Base-by-base conservation (phyloP, 1,140 invertebrate genomes). In the Drosophila sucinea region DNA sequence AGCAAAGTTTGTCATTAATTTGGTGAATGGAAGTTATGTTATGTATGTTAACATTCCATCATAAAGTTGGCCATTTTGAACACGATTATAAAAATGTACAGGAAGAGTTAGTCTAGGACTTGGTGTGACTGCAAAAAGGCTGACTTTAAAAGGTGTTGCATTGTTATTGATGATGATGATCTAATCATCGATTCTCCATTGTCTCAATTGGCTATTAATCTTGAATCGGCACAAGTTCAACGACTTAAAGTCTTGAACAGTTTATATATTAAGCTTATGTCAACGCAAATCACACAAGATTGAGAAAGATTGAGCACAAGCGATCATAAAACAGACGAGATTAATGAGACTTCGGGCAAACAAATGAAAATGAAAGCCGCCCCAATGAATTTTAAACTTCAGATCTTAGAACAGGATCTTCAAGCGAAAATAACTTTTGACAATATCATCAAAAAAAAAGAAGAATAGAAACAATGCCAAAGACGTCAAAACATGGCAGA, bases 401-500 rank as follows among this genome's bases (percentile, higher is more conserved):
- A 38, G 11, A 11, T 38, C 35, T 51, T 27, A 77, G 70, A 85
- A 86, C 82, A 85, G 81, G 81, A 85, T 86, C 62, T 87, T 55
- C 66, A 23, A 54, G 60, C 75, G 79, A 76, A 82, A 79, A 77
- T 87, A 79, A 82, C 86, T 51, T 51, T 27, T 51, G 23, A 79
- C 65, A 76, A 76, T 70, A 71, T 87, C 81, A 78, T 67, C 73
- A 67, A 70, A 73, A 6, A 8, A 35, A 4, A 8, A 35, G 7
- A 8, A 35, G 33, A 69, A 58, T 84, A 17, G 57, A 77, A 66
- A 73, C 55, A 67, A 64, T 8, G 33, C 10, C 10, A 63, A 76
- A 81, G 55, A 75, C 82, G 75, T 79, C 82, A 79, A 85, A 86
- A 86, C 81, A 79, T 23, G 3, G 44, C 44, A 47, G 5, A 73